These are phyloP conservation scores for Scaptomyza polygonia DNA, from an alignment of 2,888 invertebrate species.

Conservation along the genomic window DNA sequence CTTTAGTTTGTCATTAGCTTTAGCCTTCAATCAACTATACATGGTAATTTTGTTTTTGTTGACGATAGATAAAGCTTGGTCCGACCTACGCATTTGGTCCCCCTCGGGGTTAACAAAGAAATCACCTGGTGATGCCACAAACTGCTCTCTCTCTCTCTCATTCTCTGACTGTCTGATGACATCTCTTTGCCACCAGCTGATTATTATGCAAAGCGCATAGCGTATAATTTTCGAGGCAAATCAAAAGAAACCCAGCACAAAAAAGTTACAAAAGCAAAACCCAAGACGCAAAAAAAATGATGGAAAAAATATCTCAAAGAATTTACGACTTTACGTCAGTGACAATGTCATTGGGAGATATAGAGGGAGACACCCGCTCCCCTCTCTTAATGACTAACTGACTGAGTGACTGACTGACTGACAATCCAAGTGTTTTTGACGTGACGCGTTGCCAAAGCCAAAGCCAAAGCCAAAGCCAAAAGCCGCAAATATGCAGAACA, in stretches of 20 bases:
- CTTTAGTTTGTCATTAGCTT: background rate
- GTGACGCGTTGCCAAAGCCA: conserved; percentile 49
- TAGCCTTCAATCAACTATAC: background rate
- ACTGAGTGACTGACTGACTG: conserved; percentile 43
- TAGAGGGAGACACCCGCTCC: conserved; percentile 15
- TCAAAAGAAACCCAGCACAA: conserved; percentile 29
- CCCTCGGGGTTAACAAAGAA: conserved; percentile 44
- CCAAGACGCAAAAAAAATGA: conserved; percentile 6
- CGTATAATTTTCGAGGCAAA: conserved; percentile 63
- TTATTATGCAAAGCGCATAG: conserved; percentile 74
- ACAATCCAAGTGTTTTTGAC: conserved; percentile 70
- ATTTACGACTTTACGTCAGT: conserved; percentile 54
- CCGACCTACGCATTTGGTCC: background rate
- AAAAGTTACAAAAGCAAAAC: conserved; percentile 34
- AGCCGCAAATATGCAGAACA: conserved; percentile 74
- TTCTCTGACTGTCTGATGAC: background rate
- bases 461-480: conserved; percentile 24
- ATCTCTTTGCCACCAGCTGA: conserved; percentile 45
- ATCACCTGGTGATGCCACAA: conserved; percentile 43
- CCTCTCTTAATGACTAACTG: conserved; percentile 13
- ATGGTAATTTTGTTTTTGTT: too few relatives aligned
- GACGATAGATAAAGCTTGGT: too few relatives aligned
- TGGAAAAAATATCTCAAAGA: conserved; percentile 46
- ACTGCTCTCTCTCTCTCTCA: background rate
- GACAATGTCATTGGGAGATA: conserved; percentile 25